Percentiles rank a stretch among this genome's conserved stretches.
Evolutionary conservation across 2,113 vertebrate species (phyloP).

Genomic region (Pionites leucogaster): DNA sequence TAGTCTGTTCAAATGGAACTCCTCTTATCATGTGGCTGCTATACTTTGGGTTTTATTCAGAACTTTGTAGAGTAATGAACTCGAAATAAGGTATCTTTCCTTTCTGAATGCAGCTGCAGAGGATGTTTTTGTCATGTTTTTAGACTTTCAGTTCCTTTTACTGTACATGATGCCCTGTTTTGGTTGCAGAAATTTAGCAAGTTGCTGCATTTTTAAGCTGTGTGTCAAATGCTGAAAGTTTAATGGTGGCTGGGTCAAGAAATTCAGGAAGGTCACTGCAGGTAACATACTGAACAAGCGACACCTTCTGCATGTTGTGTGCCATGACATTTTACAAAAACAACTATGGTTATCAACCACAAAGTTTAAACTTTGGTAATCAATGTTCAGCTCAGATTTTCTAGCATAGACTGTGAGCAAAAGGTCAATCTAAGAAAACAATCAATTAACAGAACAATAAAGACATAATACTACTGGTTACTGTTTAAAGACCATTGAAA

Average conservation of each 20-base stretch:
- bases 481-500: background rate
- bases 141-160: background rate
- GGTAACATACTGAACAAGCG: rapidly evolving
- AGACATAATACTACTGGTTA: background rate
- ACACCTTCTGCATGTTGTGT: background rate
- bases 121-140: background rate
- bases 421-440: background rate
- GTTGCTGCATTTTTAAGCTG: background rate
- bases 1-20: background rate
- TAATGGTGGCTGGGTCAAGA: background rate
- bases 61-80: background rate
- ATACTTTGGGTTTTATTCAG: background rate
- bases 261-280: background rate
- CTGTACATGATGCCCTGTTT: background rate
- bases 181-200: background rate
- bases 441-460: background rate
- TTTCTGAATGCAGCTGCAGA: background rate
- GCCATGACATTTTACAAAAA: background rate
- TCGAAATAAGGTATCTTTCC: background rate
- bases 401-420: background rate
- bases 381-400: background rate
- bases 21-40: background rate
- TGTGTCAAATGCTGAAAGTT: background rate
- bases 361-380: background rate
- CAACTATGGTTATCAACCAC: background rate